Base-by-base conservation (phyloP, 1,140 invertebrate species). In the Drosophila lacteicornis region DNA sequence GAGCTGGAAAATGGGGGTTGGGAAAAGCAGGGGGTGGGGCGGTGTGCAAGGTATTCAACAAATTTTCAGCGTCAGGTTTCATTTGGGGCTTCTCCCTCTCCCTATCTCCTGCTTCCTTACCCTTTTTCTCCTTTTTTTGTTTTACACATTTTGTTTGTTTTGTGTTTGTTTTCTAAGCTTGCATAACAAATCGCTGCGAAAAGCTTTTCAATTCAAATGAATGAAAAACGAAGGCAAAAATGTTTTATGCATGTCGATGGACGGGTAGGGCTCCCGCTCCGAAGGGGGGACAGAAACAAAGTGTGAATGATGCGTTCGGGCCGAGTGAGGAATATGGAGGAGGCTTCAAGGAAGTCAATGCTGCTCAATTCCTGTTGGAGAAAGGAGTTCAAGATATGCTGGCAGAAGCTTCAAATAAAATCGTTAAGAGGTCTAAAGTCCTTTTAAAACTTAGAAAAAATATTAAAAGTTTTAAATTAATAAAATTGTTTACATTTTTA, bases 171-270 rank as follows among this genome's bases (percentile, higher is more conserved):
- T 87, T 87, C 83, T 87, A 87, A 87, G 85, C 84, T 88, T 87
- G 84, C 84, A 87, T 84, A 87, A 88, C 84, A 87, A 87, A 87
- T 87, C 80, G 84, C 77, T 80, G 80, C 80, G 77, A 88, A 83
- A 88, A 87, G 84, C 84, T 87, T 87, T 87, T 87, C 84, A 87
- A 88, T 88, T 83, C 84, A 87, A 87, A 83, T 87, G 84, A 88
- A 83, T 87, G 71, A 82, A 82, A 86, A 80, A 74, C 67, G 69
- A 73, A 73, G 79, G 50, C 36, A 66, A 55, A 87, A 87, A 88
- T 87, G 80, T 88, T 78, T 87, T 88, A 87, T 87, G 83, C 83
- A 87, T 88, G 80, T 75, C 73, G 60, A 78, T 63, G 59, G 17
- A 25, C 19, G 53, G 30, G 47, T 25, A 22, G 60, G 22, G 56